Percentiles rank a stretch among this genome's conserved stretches.
Evolutionary conservation across 2,888 invertebrate species (phyloP).

Genomic region (Crioceris asparagi): DNA sequence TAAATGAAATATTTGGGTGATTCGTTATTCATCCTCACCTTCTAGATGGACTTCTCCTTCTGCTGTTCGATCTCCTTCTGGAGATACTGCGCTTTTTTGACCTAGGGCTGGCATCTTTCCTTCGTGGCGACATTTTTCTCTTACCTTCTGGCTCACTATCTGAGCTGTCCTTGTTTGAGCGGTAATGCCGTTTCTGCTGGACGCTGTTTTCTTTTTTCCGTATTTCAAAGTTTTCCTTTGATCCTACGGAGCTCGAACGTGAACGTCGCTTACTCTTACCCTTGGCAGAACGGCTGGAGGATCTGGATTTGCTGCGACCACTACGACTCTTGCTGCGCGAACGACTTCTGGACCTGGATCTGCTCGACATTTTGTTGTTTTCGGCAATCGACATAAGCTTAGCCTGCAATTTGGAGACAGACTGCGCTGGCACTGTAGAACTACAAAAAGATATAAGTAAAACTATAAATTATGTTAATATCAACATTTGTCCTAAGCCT

Average conservation of each 20-base stretch:
- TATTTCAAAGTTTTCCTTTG: conserved; percentile 52
- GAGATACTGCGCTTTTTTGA: conserved; percentile 35
- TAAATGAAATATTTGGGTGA: neutral
- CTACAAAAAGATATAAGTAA: conserved; percentile 26
- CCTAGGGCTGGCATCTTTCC: conserved; percentile 27
- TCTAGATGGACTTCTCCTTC: too few species aligned
- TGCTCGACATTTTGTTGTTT: conserved; percentile 33
- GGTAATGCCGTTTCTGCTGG: conserved; percentile 81
- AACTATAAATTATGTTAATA: too few species aligned
- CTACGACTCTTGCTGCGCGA: too few species aligned
- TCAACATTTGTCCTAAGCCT: too few species aligned
- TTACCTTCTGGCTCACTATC: conserved; percentile 33
- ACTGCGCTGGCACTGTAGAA: conserved; percentile 35
- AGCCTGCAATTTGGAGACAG: conserved; percentile 50
- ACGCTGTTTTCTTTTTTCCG: conserved; percentile 68
- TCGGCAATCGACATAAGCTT: conserved; percentile 52
- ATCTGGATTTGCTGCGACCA: conserved; percentile 28
- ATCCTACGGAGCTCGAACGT: conserved; percentile 29
- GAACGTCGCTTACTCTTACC: conserved; percentile 16
- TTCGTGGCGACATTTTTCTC: conserved; percentile 37
- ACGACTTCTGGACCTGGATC: conserved; percentile 30
- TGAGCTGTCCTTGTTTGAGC: conserved; percentile 67
- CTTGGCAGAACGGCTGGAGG: conserved; percentile 20
- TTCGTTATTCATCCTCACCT: too few species aligned
- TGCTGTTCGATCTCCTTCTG: too few species aligned